Percentiles rank a stretch among this genome's conserved stretches.
Conservation (phyloP, 1,140 invertebrate species). For the Dicyema japonicum region DNA sequence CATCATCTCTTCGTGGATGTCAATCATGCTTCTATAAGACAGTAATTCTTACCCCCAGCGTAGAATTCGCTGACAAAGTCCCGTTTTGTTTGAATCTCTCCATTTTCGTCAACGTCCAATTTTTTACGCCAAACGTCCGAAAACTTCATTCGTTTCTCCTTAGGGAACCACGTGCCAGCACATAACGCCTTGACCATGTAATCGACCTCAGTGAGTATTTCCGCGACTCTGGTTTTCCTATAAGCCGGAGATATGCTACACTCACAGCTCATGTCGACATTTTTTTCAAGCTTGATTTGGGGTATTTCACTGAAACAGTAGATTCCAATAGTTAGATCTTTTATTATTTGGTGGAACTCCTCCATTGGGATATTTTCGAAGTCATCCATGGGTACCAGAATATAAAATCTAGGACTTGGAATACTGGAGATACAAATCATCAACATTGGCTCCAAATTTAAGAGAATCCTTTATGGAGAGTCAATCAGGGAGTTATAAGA, state of each 20-base stretch:
- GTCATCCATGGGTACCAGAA: no score
- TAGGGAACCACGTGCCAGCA: slow-evolving; percentile 17
- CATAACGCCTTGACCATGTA: slow-evolving; percentile 19
- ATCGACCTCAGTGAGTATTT: slow-evolving; percentile 13
- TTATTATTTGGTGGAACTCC: slow-evolving; percentile 15
- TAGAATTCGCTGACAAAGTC: slow-evolving; percentile 13
- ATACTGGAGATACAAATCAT: no score
- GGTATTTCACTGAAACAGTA: slow-evolving; percentile 17
- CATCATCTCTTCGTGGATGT: no score
- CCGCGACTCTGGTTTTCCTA: slow-evolving; percentile 14
- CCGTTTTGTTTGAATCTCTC: slow-evolving; percentile 14
- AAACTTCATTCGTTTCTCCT: slow-evolving; percentile 18
- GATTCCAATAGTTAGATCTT: slow-evolving; percentile 15
- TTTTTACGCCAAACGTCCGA: slow-evolving; percentile 14
- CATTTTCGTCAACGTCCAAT: slow-evolving; percentile 11
- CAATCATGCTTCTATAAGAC: no score
- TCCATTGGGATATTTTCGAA: no score
- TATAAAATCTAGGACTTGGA: no score
- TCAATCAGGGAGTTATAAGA: no score
- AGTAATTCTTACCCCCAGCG: slow-evolving; percentile 13
- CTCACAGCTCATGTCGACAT: slow-evolving; percentile 13
- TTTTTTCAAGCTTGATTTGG: slow-evolving; percentile 11
- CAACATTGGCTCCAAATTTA: no score
- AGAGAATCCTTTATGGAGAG: no score
- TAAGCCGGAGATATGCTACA: slow-evolving; percentile 16